phyloP scores from a whole-genome alignment of 2,797 vertebrate genomes.

The Schizopygopsis pylzovi region DNA sequence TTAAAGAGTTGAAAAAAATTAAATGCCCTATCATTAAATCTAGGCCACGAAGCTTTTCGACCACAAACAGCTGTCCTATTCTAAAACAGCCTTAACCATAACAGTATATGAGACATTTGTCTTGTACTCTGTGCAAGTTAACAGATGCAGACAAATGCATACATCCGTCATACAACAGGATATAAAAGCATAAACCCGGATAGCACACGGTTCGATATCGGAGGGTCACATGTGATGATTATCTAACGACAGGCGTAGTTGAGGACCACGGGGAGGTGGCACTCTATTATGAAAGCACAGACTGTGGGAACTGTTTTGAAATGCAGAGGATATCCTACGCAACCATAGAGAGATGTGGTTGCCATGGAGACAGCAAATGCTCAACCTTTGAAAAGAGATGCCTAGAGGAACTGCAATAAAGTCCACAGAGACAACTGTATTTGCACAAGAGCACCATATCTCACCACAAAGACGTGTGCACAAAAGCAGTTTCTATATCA shows the following conservation, averaged over 20 bases:
- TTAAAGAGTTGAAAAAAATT: conserved; percentile 44
- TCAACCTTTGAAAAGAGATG: conserved; percentile 53
- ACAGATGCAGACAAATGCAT: not conserved
- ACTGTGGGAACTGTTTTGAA: conserved; percentile 72
- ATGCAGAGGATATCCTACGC: conserved; percentile 74
- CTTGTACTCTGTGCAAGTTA: not conserved
- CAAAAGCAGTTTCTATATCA: conserved; percentile 6
- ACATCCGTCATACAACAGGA: not conserved
- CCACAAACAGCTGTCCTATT: conserved; percentile 11
- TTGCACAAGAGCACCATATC: conserved; percentile 43
- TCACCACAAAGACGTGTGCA: conserved; percentile 23
- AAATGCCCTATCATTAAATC: conserved; percentile 51
- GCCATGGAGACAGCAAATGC: conserved; percentile 75
- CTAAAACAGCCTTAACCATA: not conserved
- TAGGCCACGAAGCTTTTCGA: conserved; percentile 68
- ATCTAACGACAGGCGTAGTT: conserved; percentile 35
- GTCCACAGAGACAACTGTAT: conserved; percentile 52
- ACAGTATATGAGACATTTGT: not conserved
- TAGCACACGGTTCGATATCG: not conserved
- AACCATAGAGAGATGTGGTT: conserved; percentile 65
- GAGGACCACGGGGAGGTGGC: conserved; percentile 30
- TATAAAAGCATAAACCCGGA: not conserved
- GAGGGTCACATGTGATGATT: conserved; percentile 40
- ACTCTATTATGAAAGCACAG: conserved; percentile 53
- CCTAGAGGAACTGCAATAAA: conserved; percentile 43